phyloP scores from a whole-genome alignment of 1,140 invertebrate species.

The Bombus cullumanus region DNA sequence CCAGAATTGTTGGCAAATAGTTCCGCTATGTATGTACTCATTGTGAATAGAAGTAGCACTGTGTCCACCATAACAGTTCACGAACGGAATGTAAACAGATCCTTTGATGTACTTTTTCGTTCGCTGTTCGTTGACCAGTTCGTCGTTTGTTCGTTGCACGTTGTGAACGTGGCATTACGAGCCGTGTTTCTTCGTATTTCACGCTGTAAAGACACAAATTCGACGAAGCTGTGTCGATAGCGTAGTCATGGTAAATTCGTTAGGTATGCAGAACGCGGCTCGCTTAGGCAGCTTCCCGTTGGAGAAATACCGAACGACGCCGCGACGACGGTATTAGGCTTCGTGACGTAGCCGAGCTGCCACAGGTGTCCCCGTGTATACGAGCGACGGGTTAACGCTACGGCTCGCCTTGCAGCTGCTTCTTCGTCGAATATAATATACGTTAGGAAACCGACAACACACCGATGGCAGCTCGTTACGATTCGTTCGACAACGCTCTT shows the following conservation, averaged over 20 bases:
- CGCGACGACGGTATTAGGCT: slow-evolving; percentile 30
- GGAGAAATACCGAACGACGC: slow-evolving; percentile 30
- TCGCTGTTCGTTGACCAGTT: background rate
- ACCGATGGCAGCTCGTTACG: background rate
- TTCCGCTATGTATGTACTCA: background rate
- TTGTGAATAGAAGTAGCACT: background rate
- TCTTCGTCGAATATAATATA: background rate
- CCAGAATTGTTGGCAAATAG: background rate
- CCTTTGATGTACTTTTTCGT: too few relatives aligned
- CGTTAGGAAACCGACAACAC: background rate
- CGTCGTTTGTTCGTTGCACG: too few relatives aligned
- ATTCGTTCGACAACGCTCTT: background rate
- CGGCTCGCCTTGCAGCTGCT: background rate
- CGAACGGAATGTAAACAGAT: too few relatives aligned
- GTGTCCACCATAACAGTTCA: background rate
- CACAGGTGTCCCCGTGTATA: slow-evolving; percentile 48
- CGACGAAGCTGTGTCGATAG: background rate
- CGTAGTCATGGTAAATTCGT: slow-evolving; percentile 9
- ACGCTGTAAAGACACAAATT: background rate
- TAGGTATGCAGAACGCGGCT: slow-evolving; percentile 9
- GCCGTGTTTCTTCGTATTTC: background rate
- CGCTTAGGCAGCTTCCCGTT: slow-evolving; percentile 13
- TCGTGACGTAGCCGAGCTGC: slow-evolving; percentile 44
- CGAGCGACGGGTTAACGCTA: slow-evolving; percentile 31
- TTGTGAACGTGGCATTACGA: too few relatives aligned